Evolutionary conservation across 1,140 invertebrate genomes (phyloP), one percentile per base, ranked within the genome.

Genomic region (Bombus waltoni): DNA sequence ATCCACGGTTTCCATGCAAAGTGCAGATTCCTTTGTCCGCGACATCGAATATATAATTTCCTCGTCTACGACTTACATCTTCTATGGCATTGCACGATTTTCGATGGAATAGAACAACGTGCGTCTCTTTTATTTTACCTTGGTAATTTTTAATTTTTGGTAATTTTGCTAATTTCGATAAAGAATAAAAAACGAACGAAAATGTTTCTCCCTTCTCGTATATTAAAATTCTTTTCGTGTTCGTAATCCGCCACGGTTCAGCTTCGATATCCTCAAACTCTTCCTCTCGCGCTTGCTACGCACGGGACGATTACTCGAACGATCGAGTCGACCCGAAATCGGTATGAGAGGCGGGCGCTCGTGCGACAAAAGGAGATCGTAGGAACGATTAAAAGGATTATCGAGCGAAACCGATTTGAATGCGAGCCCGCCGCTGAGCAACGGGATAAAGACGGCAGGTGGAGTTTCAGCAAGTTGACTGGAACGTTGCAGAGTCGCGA

Each of bases 381-480:
- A 28, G 28, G 15, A 25, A 68, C 32, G 15, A 79, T 81, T 13
- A 47, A 68, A 42, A 57, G 9, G 25, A 73, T 81, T 44, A 72
- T 81, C 70, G 42, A 44, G 57, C n/a, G 72, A 77, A 68, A 53
- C 22, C 62, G 13, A 71, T 77, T 53, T 32, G 32, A 70, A 78
- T 42, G 22, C n/a, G 6, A 40, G 13, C 38, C n/a, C 38, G 65
- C 15, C 28, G 44, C 22, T 25, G n/a, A 32, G 53, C 32, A 62
- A 18, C 15, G 28, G 65, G 44, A 83, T 83, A 68, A 83, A 83
- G 80, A 40, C 59, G 25, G 35, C 42, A 75, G 88, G 78, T 81
- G 79, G 78, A 89, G 87, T 88, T 89, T 57, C 74, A 62, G 83
- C 83, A 81, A 89, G 88, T 88, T 88, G 88, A 88, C 74, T 88